These are phyloP conservation scores for Spicauda simplicius DNA, from an alignment of 2,888 invertebrate genomes.

Conservation along the genomic window DNA sequence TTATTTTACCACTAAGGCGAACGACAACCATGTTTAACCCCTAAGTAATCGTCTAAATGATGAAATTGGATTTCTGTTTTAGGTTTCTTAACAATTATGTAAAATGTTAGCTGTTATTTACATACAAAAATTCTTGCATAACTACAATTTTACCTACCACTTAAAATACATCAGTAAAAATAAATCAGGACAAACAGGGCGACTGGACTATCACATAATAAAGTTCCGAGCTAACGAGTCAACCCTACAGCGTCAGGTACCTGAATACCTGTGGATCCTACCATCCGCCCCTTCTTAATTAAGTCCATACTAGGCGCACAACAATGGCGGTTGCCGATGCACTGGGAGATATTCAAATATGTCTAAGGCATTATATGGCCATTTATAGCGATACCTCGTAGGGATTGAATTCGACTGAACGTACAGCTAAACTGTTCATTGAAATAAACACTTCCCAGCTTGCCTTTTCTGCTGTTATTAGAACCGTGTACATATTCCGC, in stretches of 20 bases:
- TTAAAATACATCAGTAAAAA: not conserved
- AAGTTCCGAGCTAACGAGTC: constrained; percentile 26
- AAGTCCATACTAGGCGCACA: constrained; percentile 82
- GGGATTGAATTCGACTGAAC: constrained; percentile 50
- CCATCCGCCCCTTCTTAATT: constrained; percentile 77
- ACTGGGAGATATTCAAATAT: constrained; percentile 83
- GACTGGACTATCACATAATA: constrained; percentile 21
- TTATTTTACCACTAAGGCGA: no score
- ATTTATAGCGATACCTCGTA: constrained; percentile 63
- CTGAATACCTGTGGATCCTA: constrained; percentile 78
- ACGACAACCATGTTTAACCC: no score
- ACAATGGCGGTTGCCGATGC: constrained; percentile 80
- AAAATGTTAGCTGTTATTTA: no score
- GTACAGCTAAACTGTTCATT: constrained; percentile 47
- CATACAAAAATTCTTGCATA: no score
- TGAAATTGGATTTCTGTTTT: no score
- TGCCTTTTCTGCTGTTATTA: constrained; percentile 34
- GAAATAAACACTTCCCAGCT: constrained; percentile 38
- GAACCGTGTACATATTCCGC: constrained; percentile 23
- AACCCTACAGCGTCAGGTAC: constrained; percentile 41
- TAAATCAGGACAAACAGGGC: constrained; percentile 15
- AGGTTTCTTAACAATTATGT: no score
- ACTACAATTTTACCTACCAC: no score
- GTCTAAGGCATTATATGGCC: constrained; percentile 79
- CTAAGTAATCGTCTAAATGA: no score